A percentile compares a stretch with the other conserved stretches of the same genome.
Evolutionary conservation across 1,140 invertebrate genomes (phyloP).

Genomic region (Leptopilina boulardi): DNA sequence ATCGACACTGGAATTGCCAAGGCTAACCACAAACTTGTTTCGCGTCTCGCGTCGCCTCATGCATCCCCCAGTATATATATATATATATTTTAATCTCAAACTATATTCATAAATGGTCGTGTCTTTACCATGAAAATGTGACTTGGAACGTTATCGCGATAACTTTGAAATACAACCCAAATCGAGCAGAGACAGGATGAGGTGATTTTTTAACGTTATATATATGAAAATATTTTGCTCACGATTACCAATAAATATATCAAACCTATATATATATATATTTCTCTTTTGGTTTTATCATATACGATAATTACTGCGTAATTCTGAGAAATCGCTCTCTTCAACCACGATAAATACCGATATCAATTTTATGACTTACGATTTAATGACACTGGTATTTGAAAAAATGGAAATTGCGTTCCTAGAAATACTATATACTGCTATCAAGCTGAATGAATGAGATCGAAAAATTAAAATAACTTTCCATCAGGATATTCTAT

Average conservation of each 20-base stretch:
- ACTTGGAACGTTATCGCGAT: slow-evolving; percentile 6
- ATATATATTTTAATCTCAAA: slow-evolving; percentile 27
- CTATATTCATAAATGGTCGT: slow-evolving; percentile 30
- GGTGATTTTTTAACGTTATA: not conserved
- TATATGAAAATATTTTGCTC: slow-evolving; percentile 3
- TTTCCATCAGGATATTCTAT: not conserved
- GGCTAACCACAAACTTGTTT: slow-evolving; percentile 33
- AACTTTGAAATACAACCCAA: slow-evolving; percentile 17
- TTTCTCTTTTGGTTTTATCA: not conserved
- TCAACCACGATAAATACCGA: not conserved
- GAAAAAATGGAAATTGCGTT: not conserved
- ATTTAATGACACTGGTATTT: slow-evolving; percentile 20
- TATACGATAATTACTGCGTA: not conserved
- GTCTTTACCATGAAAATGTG: slow-evolving; percentile 32
- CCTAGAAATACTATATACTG: slow-evolving; percentile 4
- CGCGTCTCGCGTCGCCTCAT: not conserved
- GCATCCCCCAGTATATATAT: slow-evolving; percentile 16
- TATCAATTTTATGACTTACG: slow-evolving; percentile 25
- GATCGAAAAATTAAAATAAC: slow-evolving; percentile 7
- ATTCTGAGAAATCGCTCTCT: slow-evolving; percentile 23
- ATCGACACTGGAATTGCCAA: slow-evolving; percentile 31
- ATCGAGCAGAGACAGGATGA: slow-evolving; percentile 8
- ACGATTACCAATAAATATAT: slow-evolving; percentile 9
- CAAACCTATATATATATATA: not conserved
- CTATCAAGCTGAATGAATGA: not conserved